Conservation (phyloP, 2,797 vertebrate species). For the Apogon talboti region DNA sequence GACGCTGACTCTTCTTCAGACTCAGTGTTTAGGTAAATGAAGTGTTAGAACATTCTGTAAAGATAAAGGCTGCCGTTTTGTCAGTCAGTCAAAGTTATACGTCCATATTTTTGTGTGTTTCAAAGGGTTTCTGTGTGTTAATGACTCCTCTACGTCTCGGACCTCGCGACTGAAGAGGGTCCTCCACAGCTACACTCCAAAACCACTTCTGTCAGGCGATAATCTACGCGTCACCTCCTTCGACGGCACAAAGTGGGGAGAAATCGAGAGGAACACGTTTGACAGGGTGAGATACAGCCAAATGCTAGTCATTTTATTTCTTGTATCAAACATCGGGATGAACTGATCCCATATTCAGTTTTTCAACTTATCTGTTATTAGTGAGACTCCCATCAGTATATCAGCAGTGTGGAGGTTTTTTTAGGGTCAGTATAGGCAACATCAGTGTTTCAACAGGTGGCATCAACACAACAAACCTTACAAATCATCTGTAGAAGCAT, state of each 20-base stretch:
- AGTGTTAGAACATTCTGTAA: neutral
- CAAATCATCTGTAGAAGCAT: no score
- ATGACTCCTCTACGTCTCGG: constrained; percentile 88
- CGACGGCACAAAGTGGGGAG: constrained; percentile 88
- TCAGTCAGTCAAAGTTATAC: constrained; percentile 3
- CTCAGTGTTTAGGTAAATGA: constrained; percentile 86
- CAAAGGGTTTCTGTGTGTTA: constrained; percentile 87
- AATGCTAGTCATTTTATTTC: neutral
- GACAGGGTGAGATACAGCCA: constrained; percentile 84
- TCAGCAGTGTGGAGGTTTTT: no score
- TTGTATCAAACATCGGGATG: no score
- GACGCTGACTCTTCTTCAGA: constrained; percentile 90
- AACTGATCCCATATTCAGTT: no score
- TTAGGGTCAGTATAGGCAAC: no score
- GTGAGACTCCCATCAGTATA: no score
- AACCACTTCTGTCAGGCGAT: constrained; percentile 64
- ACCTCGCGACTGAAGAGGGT: constrained; percentile 82
- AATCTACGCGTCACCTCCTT: constrained; percentile 85
- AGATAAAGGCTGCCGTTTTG: neutral
- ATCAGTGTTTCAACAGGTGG: no score
- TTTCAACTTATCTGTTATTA: no score
- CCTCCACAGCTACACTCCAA: constrained; percentile 88
- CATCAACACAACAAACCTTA: no score
- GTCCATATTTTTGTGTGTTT: neutral
- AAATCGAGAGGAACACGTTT: constrained; percentile 84